These are phyloP conservation scores for Enteromius argenteus DNA, from an alignment of 2,797 vertebrate genomes.

Conservation along the genomic window DNA sequence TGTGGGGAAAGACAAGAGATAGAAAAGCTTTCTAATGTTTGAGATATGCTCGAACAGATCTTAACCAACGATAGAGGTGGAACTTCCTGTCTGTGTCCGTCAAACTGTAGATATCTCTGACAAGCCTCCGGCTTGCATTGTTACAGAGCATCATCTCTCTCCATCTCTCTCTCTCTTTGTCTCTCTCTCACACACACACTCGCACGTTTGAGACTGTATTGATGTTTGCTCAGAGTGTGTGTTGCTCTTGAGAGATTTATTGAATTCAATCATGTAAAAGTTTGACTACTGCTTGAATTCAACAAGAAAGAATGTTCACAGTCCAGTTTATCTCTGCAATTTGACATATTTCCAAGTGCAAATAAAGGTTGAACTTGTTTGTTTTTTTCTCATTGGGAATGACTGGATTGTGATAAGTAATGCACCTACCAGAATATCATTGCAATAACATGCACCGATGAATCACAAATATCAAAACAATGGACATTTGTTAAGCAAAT, in stretches of 20 bases:
- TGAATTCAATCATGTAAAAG: not conserved
- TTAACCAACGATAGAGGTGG: constrained; percentile 28
- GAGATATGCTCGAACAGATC: constrained; percentile 60
- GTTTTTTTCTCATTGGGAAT: not conserved
- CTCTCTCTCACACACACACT: not conserved
- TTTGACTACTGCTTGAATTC: not conserved
- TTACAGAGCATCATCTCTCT: not conserved
- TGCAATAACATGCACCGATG: not conserved
- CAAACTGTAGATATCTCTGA: constrained; percentile 44
- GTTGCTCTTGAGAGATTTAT: not conserved
- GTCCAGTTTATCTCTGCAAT: not conserved
- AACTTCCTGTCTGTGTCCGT: constrained; percentile 44
- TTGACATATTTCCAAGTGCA: not conserved
- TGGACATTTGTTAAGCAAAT: not conserved
- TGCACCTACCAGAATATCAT: not conserved
- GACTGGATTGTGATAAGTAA: not conserved
- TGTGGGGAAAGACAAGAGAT: constrained; percentile 59
- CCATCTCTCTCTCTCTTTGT: not conserved
- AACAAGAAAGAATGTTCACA: not conserved
- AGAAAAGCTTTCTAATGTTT: constrained; percentile 45
- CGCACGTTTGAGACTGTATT: not conserved
- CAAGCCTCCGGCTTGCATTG: not conserved
- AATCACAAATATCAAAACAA: not conserved
- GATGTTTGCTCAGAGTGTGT: not conserved
- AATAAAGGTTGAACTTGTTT: not conserved